Base-by-base conservation (phyloP, 2,797 vertebrate species). In the Alosa sapidissima region DNA sequence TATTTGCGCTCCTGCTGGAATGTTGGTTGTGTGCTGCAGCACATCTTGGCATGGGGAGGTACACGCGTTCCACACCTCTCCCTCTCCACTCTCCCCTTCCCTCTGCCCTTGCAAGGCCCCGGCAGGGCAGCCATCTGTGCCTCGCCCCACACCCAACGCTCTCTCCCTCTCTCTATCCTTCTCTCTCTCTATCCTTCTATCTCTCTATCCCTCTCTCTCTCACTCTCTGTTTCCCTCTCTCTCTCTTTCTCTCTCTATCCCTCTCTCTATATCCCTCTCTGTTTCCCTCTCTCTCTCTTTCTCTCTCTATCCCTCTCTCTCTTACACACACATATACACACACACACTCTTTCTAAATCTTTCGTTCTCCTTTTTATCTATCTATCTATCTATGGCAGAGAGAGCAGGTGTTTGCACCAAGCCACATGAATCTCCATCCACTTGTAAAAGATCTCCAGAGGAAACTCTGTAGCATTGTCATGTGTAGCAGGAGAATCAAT, bases 101-200 rank as follows among this genome's bases (percentile, higher is more conserved):
- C 85, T 84, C 85, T 82, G 86, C 83, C 41, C 89, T 86, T 33
- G 82, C 87, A 84, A 85, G 82, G 86, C 83, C 78, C 87, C 89
- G 83, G 81, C 89, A 88, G 89, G 82, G 84, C 82, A n/a, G 85
- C 89, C 89, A 89, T 90, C 88, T 90, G 89, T 84, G 68, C 36
- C 68, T 75, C 68, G 5, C 33, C 68, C 68, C 16, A 4, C 68
- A 75, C 68, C 68, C 68, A 36, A 75, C 68, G 11, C 68, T 75
- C 68, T 75, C 36, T 5, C 68, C 87, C 83, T 78, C 68, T 41
- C 36, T 41, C n/a, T 65, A n/a, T 65, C n/a, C 2, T 6, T 65
- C 16, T 24, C 5, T 58, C 24, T 41, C 82, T 52, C 55, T 65
- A 28, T 28, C 36, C 85, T 82, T 65, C 84, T 16, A 19, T 51